Conservation (phyloP, 1,140 invertebrate genomes). For the Eciton burchellii region DNA sequence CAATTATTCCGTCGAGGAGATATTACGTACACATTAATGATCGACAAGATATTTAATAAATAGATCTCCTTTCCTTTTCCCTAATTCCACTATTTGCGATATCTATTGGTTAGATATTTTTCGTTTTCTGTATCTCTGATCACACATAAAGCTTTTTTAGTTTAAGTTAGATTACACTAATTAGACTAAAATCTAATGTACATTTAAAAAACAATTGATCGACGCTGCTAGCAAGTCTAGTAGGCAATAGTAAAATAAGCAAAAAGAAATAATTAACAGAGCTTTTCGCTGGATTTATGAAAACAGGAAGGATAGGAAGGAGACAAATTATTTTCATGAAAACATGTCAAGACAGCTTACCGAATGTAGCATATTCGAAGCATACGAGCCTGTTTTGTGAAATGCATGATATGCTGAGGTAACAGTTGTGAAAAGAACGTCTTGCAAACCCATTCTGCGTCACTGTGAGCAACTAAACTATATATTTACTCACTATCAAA, state of each 20-base stretch:
- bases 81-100: no score
- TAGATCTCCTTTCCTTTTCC: no score
- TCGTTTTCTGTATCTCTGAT: no score
- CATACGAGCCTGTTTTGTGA: conserved; percentile 37
- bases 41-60: no score
- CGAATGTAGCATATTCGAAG: conserved; percentile 62
- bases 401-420: conserved; percentile 67
- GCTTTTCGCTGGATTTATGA: background rate
- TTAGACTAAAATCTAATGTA: conserved; percentile 9
- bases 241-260: background rate
- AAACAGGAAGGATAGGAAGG: background rate
- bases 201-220: conserved; percentile 22
- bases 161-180: conserved; percentile 2
- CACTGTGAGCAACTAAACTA: conserved; percentile 7
- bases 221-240: background rate
- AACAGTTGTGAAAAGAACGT: conserved; percentile 69
- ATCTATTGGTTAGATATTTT: no score
- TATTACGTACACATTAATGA: no score
- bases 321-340: no score
- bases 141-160: background rate
- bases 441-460: conserved; percentile 70
- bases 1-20: no score
- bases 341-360: conserved; percentile 68
- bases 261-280: background rate
- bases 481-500: background rate